A percentile compares a stretch with the other conserved stretches of the same genome.
Conservation (phyloP, 2,113 vertebrate genomes). For the Miniopterus natalensis region DNA sequence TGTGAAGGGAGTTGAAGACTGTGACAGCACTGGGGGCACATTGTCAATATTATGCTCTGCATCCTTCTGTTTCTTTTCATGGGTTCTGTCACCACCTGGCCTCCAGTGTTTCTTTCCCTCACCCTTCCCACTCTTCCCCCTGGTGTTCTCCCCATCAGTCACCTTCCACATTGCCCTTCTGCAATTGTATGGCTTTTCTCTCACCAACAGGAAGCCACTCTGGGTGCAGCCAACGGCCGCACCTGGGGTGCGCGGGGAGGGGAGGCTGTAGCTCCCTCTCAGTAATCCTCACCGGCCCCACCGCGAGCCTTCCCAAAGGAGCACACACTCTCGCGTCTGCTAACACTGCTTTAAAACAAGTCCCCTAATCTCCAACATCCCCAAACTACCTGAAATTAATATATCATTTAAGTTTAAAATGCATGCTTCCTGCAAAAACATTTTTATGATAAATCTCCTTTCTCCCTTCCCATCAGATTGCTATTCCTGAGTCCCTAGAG, state of each 20-base stretch:
- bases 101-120: background rate
- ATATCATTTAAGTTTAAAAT: background rate
- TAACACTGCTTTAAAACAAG: constrained; percentile 17
- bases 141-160: background rate
- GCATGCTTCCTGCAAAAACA: background rate
- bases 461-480: background rate
- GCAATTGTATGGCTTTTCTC: background rate
- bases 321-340: background rate
- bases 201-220: background rate
- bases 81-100: background rate
- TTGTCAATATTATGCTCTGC: background rate
- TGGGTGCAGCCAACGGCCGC: background rate
- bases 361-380: background rate
- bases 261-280: background rate
- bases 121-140: background rate
- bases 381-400: background rate
- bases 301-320: background rate
- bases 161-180: background rate
- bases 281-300: background rate
- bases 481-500: background rate
- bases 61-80: background rate
- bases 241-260: background rate
- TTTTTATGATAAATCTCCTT: background rate
- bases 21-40: background rate
- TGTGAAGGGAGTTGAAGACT: background rate